Evolutionary conservation across 2,888 invertebrate genomes (phyloP).

Genomic region (Rhamphomyia laevipes): DNA sequence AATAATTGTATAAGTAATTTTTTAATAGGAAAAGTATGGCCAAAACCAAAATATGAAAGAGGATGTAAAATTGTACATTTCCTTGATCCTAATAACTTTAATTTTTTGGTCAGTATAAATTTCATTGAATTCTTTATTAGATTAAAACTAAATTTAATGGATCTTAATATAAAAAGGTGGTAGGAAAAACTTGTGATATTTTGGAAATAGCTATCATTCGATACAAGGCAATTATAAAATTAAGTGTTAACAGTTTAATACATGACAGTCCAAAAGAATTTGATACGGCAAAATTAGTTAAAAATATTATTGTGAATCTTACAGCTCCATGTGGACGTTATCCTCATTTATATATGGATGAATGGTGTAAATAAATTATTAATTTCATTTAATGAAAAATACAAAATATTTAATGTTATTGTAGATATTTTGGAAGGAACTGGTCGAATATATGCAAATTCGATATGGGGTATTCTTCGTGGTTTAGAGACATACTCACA

Average conservation of each 20-base stretch:
- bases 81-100: slow-evolving; percentile 40
- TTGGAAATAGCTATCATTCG: slow-evolving; percentile 44
- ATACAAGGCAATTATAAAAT: slow-evolving; percentile 38
- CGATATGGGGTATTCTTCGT: slow-evolving; percentile 73
- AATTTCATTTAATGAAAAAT: no score
- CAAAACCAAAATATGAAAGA: slow-evolving; percentile 45
- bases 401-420: no score
- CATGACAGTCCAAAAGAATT: no score
- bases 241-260: slow-evolving; percentile 14
- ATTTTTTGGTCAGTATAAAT: slow-evolving; percentile 24
- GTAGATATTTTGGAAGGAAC: slow-evolving; percentile 21
- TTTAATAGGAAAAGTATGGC: slow-evolving; percentile 52
- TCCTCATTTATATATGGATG: slow-evolving; percentile 60
- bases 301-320: slow-evolving; percentile 3
- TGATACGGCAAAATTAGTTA: slow-evolving; percentile 34
- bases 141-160: no score
- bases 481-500: slow-evolving; percentile 83
- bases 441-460: slow-evolving; percentile 24
- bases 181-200: slow-evolving; percentile 41
- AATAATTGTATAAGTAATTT: no score
- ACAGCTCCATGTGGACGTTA: slow-evolving; percentile 46
- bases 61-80: slow-evolving; percentile 30
- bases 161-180: no score
- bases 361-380: slow-evolving; percentile 50
- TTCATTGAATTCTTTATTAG: no score